Base-by-base conservation (phyloP, 1,140 invertebrate species). In the Anastrepha obliqua region DNA sequence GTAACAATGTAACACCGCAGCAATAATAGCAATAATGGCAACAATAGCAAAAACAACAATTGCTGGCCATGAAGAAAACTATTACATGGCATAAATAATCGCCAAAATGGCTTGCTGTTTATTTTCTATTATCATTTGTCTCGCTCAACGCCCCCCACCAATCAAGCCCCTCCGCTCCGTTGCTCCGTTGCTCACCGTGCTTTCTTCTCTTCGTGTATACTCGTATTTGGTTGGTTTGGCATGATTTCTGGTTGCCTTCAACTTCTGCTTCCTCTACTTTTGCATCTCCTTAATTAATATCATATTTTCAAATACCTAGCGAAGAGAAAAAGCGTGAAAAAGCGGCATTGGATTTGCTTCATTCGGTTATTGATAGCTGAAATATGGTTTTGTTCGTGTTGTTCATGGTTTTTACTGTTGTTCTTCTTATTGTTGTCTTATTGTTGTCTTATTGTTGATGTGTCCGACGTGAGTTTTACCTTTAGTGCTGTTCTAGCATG, bases 41-140 rank as follows among this genome's bases (percentile, higher is more conserved):
- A 5, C 2, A 81, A n/a, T 70, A 20, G 20, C n/a, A 5, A 39
- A 9, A 65, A 65, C 20, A 65, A 29, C 29, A 42, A 4, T 81
- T 29, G n/a, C 3, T 20, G 47, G 8, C 44, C 7, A 81, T 47
- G 74, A 81, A 81, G 55, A 55, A 7, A 67, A 39, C 74, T 81
- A 81, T 81, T 74, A 74, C 17, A 42, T 81, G 74, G 47, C 74
- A 58, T 81, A 81, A 81, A 51, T 81, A 81, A 81, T 55, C 20
- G 47, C 74, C 74, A 55, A 51, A 81, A 81, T 81, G 74, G n/a
- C 29, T 81, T 81, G 17, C 74, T 81, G 17, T 20, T 55, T 81
- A 58, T 81, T 81, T 81, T 81, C 74, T 55, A 81, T 81, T 81
- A 81, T 81, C 74, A 81, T 81, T 55, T 81, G 47, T 55, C 74